phyloP scores from a whole-genome alignment of 2,888 invertebrate genomes.

The Polymixis flavicincta region DNA sequence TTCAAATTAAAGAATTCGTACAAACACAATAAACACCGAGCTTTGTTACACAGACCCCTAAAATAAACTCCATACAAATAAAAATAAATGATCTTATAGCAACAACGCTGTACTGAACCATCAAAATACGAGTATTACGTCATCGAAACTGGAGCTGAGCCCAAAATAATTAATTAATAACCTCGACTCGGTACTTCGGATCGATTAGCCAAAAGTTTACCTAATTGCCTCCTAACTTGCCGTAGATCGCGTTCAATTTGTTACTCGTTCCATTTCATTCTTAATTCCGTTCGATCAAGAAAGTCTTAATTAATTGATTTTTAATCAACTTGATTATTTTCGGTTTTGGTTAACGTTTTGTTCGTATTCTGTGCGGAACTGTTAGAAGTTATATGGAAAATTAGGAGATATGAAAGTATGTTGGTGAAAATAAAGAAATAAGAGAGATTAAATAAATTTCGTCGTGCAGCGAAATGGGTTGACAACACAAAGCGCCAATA shows the following conservation, averaged over 20 bases:
- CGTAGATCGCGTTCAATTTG: constrained; percentile 72
- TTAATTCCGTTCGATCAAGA: constrained; percentile 64
- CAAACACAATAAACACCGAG: not conserved
- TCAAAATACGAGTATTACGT: constrained; percentile 57
- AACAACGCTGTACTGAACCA: constrained; percentile 14
- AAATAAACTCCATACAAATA: not conserved
- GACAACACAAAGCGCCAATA: not conserved
- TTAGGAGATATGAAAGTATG: no score
- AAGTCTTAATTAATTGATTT: constrained; percentile 65
- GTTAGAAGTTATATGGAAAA: not conserved
- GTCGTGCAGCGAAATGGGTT: not conserved
- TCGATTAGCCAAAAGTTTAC: constrained; percentile 71
- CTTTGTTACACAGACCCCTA: not conserved
- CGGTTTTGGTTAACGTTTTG: constrained; percentile 11
- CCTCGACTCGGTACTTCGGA: constrained; percentile 65
- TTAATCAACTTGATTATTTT: constrained; percentile 55
- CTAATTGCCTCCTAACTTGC: constrained; percentile 73
- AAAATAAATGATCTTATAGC: constrained; percentile 6
- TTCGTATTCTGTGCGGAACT: not conserved
- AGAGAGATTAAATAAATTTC: no score
- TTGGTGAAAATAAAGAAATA: not conserved
- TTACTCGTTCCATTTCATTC: constrained; percentile 72
- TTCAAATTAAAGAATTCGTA: no score
- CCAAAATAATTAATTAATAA: constrained; percentile 73
- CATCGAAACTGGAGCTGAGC: constrained; percentile 57